Base-by-base conservation (phyloP, 2,113 vertebrate species). In the Hystrix brachyura region DNA sequence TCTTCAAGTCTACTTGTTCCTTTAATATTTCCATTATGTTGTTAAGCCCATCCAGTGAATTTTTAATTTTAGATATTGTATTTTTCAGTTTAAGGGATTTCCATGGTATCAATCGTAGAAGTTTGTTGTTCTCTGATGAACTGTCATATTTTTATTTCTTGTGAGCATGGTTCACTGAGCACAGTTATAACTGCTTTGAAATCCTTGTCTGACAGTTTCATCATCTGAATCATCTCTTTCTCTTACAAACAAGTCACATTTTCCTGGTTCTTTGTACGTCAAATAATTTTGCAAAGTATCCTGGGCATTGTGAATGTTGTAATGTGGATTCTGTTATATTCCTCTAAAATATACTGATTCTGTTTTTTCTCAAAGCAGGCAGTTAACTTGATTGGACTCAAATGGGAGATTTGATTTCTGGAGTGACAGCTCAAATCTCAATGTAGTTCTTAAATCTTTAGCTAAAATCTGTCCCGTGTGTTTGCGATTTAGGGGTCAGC, bases 201-300 rank as follows among this genome's bases (percentile, higher is more conserved):
- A 92, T 67, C 15, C 5, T 79, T 80, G 10, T 74, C 55, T 89
- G 53, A 25, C 59, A 46, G 79, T 79, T 53, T 62, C 43, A 96
- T 64, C 21, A 74, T 74, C 51, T 64, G 62, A 79, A 43, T 91
- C 51, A 93, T 67, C 32, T 92, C 83, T 67, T 27, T 92, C 83
- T 90, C 79, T 97, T 81, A 86, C 60, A 94, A 90, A 8, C 67
- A 57, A 94, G 60, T 90, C 78, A n/a, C 23, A 81, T 64, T 88
- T 93, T 81, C n/a, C 59, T n/a, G n/a, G 51, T 81, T 71, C 23
- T 95, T 60, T 94, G 15, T 21, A 91, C 14, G 25, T 60, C 60
- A 85, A 89, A 64, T 65, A 84, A 76, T 83, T 96, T 92, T 86
- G 59, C 72, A 71, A 19, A 46, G 32, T 92, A 89, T 32, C 46